Conservation (phyloP, 2,797 vertebrate genomes). For the Decapterus maruadsi region DNA sequence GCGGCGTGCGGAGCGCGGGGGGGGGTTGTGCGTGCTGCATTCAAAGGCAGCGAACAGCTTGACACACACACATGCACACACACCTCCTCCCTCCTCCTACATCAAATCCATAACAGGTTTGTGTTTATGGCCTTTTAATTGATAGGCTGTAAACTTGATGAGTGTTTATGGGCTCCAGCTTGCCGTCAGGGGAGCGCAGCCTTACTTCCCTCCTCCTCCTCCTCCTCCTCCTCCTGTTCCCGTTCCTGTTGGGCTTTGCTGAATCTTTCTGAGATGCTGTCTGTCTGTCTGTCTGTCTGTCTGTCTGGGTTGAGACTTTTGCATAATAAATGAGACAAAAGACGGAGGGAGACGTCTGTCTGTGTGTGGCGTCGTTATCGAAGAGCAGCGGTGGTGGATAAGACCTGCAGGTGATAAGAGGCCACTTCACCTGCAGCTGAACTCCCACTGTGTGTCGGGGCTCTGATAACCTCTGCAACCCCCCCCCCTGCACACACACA, state of each 20-base stretch:
- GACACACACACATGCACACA: conserved; percentile 37
- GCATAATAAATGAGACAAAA: neutral
- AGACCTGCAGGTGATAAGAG: conserved; percentile 37
- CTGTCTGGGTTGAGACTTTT: neutral
- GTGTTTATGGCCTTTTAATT: conserved; percentile 83
- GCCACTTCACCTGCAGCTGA: conserved; percentile 74
- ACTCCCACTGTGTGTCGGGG: conserved; percentile 66
- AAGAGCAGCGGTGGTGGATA: conserved; percentile 47
- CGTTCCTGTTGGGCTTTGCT: conserved; percentile 19
- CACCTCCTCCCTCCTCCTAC: conserved; percentile 35
- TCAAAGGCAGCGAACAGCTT: conserved; percentile 66
- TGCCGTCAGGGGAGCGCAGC: conserved; percentile 30
- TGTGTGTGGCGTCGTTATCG: conserved; percentile 34
- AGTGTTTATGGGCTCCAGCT: conserved; percentile 72
- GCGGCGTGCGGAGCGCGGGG: conserved; percentile 28
- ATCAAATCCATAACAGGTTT: conserved; percentile 62
- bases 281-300: neutral
- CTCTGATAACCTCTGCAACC: conserved; percentile 58
- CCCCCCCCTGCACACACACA: neutral
- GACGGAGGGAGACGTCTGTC: conserved; percentile 1
- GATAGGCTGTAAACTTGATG: conserved; percentile 78
- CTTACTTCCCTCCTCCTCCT: conserved; percentile 15
- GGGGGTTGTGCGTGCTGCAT: conserved; percentile 31
- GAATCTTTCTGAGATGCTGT: conserved; percentile 16
- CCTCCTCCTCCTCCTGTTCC: conserved; percentile 10